Evolutionary conservation across 1,140 invertebrate genomes (phyloP).

Genomic region (Notospermus geniculatus): DNA sequence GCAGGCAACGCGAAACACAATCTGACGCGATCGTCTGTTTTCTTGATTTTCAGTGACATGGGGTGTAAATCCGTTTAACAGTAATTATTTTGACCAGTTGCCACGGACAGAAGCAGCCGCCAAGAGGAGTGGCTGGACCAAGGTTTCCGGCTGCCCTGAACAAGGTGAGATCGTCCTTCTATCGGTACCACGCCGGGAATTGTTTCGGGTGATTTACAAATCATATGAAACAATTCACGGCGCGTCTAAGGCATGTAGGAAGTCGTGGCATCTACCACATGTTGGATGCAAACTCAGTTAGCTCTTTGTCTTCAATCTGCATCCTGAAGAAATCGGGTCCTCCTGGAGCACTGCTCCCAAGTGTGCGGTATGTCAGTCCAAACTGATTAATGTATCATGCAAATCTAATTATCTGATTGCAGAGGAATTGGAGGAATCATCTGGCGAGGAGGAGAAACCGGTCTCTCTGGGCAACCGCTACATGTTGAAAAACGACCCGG

Average conservation of each 20-base stretch:
- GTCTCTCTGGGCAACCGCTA: conserved; percentile 41
- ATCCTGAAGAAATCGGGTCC: too few relatives aligned
- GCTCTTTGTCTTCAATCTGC: too few relatives aligned
- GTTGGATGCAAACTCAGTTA: too few relatives aligned
- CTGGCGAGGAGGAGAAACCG: background rate
- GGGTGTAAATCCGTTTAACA: conserved; percentile 1
- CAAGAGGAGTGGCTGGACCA: background rate
- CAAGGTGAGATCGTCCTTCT: too few relatives aligned
- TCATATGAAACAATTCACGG: too few relatives aligned
- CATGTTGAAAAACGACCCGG: conserved; percentile 37
- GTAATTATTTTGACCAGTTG: background rate
- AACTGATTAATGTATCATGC: background rate
- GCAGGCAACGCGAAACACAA: too few relatives aligned
- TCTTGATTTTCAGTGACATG: background rate
- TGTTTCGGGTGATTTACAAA: too few relatives aligned
- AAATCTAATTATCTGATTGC: background rate
- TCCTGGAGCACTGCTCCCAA: too few relatives aligned
- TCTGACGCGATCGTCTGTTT: too few relatives aligned
- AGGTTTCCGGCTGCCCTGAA: background rate
- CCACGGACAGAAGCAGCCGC: background rate
- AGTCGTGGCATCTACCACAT: too few relatives aligned
- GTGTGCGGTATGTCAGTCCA: background rate
- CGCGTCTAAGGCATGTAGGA: too few relatives aligned
- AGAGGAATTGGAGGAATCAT: background rate
- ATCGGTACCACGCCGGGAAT: too few relatives aligned